phyloP scores from a whole-genome alignment of 2,888 invertebrate species.

The Anarsia innoxiella region DNA sequence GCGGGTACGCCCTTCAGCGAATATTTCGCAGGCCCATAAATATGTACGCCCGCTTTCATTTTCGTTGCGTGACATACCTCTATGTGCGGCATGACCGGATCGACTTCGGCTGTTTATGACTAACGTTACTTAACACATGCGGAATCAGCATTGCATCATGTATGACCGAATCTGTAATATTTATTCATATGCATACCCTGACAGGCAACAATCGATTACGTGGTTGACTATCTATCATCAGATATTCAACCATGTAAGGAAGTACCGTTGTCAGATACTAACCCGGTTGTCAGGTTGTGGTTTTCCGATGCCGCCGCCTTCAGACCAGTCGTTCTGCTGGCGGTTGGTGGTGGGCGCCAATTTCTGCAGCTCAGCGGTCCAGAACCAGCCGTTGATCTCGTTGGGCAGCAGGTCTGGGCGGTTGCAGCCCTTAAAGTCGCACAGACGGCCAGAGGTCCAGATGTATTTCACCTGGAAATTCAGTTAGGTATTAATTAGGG shows the following conservation, averaged over 20 bases:
- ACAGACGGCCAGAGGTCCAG: constrained; percentile 92
- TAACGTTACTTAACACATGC: constrained; percentile 59
- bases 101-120: constrained; percentile 42
- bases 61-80: constrained; percentile 60
- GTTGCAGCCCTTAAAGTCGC: constrained; percentile 93
- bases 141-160: constrained; percentile 51
- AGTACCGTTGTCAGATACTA: too few relatives aligned
- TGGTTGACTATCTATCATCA: too few relatives aligned
- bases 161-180: too few relatives aligned
- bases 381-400: constrained; percentile 92
- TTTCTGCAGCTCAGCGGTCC: constrained; percentile 91
- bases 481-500: too few relatives aligned
- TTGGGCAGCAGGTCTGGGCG: constrained; percentile 88
- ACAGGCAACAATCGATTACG: too few relatives aligned
- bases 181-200: too few relatives aligned
- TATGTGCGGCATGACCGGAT: constrained; percentile 29
- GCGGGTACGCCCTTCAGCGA: constrained; percentile 60
- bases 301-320: constrained; percentile 88
- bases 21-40: constrained; percentile 69
- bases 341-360: constrained; percentile 88
- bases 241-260: too few relatives aligned
- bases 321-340: constrained; percentile 91
- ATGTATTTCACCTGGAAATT: constrained; percentile 86
- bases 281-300: constrained; percentile 91
- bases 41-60: constrained; percentile 66